Evolutionary conservation across 2,797 vertebrate species (phyloP).

Genomic region (Pipistrellus kuhlii): DNA sequence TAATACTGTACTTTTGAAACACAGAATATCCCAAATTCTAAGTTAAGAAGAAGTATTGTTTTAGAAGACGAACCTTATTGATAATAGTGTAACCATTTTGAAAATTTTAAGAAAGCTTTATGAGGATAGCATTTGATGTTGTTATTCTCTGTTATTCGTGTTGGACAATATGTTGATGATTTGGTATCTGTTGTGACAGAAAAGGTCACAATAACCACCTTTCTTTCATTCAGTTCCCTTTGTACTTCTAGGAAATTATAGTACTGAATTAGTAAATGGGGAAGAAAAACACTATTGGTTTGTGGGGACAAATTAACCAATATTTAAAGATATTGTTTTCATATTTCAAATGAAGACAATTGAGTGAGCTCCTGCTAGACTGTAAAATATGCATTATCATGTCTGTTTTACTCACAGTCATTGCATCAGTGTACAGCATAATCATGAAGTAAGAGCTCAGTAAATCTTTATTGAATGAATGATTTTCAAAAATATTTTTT

Average conservation of each 20-base stretch:
- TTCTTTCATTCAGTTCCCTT: background rate
- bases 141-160: slow-evolving; percentile 12
- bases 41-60: slow-evolving; percentile 24
- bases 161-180: background rate
- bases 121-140: slow-evolving; percentile 15
- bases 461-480: slow-evolving; percentile 6
- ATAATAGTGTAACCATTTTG: background rate
- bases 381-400: background rate
- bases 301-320: background rate
- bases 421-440: background rate
- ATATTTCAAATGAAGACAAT: slow-evolving; percentile 30
- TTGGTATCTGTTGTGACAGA: background rate
- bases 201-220: background rate
- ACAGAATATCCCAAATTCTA: slow-evolving; percentile 64
- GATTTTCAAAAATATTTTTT: slow-evolving; percentile 12
- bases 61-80: background rate
- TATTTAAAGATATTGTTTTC: slow-evolving; percentile 24
- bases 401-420: background rate
- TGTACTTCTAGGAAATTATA: background rate
- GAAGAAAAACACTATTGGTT: background rate
- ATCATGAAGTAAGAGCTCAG: background rate
- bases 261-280: background rate
- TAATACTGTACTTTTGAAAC: slow-evolving; percentile 77
- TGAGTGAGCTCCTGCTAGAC: background rate
- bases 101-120: slow-evolving; percentile 14